Conservation (phyloP, 2,113 vertebrate species). For the Propithecus coquereli region DNA sequence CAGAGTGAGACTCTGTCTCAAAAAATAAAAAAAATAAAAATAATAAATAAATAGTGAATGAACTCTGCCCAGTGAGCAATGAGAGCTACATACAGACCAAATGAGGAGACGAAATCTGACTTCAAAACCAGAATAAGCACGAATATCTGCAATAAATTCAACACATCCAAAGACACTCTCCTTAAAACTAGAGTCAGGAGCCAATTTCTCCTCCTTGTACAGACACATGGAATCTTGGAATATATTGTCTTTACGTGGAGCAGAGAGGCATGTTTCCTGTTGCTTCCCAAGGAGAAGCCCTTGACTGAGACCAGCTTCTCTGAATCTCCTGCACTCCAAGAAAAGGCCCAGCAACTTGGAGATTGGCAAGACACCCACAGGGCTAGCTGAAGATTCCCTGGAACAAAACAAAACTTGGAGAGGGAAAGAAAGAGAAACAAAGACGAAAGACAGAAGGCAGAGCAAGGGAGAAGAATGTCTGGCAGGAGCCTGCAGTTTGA, state of each 20-base stretch:
- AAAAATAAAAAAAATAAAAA: too few species aligned
- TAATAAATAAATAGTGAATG: background rate
- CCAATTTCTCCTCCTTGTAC: background rate
- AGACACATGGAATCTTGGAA: constrained; percentile 34
- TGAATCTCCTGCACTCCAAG: background rate
- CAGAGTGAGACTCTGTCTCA: too few species aligned
- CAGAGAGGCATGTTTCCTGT: background rate
- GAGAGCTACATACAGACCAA: background rate
- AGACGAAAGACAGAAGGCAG: background rate
- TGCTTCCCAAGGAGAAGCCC: background rate
- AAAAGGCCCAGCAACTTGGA: background rate
- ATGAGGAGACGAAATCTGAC: background rate
- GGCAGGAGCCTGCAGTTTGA: background rate
- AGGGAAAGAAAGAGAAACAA: background rate
- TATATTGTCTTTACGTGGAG: background rate
- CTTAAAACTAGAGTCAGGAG: background rate
- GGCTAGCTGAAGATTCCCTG: background rate
- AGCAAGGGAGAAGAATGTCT: background rate
- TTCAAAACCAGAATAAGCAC: background rate
- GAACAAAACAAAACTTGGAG: background rate
- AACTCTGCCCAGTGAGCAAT: background rate
- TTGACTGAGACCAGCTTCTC: background rate
- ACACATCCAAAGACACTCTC: background rate
- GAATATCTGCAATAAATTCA: background rate
- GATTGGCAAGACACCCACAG: background rate